Percentiles rank a stretch among this genome's conserved stretches.
phyloP scores from a whole-genome alignment of 23 tunicate genomes.

The Trididemnum miniatum region DNA sequence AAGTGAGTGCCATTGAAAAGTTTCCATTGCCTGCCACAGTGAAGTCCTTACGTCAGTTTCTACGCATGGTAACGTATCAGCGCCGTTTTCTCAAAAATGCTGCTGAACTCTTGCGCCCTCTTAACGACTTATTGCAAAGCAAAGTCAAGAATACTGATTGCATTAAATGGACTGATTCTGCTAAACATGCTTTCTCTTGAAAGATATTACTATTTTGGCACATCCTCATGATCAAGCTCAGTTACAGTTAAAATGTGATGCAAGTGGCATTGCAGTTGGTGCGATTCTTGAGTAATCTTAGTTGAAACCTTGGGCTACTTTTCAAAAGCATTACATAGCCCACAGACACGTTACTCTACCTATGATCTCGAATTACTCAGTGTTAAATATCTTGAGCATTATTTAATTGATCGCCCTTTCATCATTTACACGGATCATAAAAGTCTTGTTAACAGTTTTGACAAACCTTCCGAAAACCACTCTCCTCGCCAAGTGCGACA shows the following conservation, averaged over 20 bases:
- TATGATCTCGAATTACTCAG: background rate
- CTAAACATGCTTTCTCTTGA: background rate
- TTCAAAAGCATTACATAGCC: background rate
- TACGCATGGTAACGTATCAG: background rate
- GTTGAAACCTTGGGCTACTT: background rate
- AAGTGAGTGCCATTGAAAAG: background rate
- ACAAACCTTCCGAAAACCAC: background rate
- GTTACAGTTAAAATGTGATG: background rate
- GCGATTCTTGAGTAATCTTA: background rate
- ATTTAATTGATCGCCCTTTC: background rate
- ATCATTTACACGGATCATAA: background rate
- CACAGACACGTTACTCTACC: background rate
- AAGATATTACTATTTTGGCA: background rate
- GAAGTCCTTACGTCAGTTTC: background rate
- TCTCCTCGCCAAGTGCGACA: background rate
- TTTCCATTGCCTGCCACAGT: background rate
- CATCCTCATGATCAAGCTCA: background rate
- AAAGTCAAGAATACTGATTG: too few relatives aligned
- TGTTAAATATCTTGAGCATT: background rate
- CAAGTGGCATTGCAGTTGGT: background rate
- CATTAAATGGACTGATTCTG: background rate
- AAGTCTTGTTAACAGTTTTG: background rate
- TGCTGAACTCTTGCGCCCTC: background rate
- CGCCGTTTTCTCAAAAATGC: background rate
- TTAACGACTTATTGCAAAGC: background rate